Evolutionary conservation across 2,888 invertebrate species (phyloP).

Genomic region (Azorinus chamasolen): DNA sequence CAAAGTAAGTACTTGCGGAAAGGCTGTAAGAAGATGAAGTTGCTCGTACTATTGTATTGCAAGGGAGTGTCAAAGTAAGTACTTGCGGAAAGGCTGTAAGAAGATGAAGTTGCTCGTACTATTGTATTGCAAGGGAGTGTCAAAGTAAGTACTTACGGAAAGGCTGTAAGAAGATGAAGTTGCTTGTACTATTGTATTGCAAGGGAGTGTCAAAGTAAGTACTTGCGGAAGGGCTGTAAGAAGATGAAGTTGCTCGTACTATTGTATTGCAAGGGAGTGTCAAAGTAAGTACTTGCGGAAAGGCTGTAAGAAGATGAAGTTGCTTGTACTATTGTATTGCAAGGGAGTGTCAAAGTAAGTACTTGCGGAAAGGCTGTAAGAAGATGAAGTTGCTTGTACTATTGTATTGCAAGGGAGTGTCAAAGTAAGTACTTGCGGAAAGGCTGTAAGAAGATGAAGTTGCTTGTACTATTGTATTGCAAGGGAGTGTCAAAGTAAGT

Average conservation of each 20-base stretch:
- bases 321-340: constrained; percentile 83
- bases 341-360: constrained; percentile 85
- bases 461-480: constrained; percentile 83
- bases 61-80: constrained; percentile 85
- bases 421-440: constrained; percentile 86
- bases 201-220: constrained; percentile 85
- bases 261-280: constrained; percentile 84
- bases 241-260: constrained; percentile 80
- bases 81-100: constrained; percentile 85
- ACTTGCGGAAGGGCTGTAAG: constrained; percentile 85
- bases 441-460: constrained; percentile 84
- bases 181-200: constrained; percentile 83
- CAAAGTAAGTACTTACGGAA: constrained; percentile 85
- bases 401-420: constrained; percentile 84
- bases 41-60: constrained; percentile 83
- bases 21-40: constrained; percentile 84
- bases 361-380: constrained; percentile 85
- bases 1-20: constrained; percentile 85
- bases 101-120: constrained; percentile 80
- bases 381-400: constrained; percentile 80
- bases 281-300: constrained; percentile 86
- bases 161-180: constrained; percentile 84
- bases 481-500: constrained; percentile 85
- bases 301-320: constrained; percentile 84
- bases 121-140: constrained; percentile 84